Percentiles rank a stretch among this genome's conserved stretches.
phyloP scores from a whole-genome alignment of 1,140 invertebrate species.

The Meloidogyne chitwoodi region DNA sequence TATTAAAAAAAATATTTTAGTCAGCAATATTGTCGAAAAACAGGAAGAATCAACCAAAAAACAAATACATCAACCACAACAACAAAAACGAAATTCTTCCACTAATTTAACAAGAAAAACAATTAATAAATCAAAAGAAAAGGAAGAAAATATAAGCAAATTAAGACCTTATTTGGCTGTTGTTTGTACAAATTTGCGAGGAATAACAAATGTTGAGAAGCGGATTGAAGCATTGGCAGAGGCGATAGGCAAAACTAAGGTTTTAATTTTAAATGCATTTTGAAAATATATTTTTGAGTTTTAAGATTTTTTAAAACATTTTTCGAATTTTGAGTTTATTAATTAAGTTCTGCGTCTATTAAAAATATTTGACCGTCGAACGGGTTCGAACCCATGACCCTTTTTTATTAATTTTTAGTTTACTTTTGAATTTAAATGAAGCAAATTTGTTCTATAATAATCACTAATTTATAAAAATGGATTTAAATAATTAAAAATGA shows the following conservation, averaged over 20 bases:
- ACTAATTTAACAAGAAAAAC: not conserved
- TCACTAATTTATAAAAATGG: no score
- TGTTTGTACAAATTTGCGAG: slow-evolving; percentile 9
- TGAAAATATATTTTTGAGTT: no score
- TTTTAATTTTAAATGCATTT: not conserved
- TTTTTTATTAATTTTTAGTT: no score
- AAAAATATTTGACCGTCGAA: no score
- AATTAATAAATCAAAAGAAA: not conserved
- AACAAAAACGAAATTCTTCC: not conserved
- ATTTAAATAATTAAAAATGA: no score
- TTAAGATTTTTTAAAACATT: no score
- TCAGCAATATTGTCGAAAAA: not conserved
- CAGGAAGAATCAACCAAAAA: not conserved
- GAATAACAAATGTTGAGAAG: not conserved
- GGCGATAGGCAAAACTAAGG: not conserved
- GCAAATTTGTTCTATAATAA: no score
- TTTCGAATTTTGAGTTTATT: no score
- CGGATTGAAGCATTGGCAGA: not conserved
- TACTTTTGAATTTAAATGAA: no score
- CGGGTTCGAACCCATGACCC: no score
- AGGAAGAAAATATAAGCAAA: not conserved
- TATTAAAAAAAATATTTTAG: no score
- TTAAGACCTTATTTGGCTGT: slow-evolving; percentile 20
- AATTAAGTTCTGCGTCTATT: no score
- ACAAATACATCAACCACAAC: not conserved